Evolutionary conservation across 2,797 vertebrate genomes (phyloP).

Genomic region (Setipinna tenuifilis): DNA sequence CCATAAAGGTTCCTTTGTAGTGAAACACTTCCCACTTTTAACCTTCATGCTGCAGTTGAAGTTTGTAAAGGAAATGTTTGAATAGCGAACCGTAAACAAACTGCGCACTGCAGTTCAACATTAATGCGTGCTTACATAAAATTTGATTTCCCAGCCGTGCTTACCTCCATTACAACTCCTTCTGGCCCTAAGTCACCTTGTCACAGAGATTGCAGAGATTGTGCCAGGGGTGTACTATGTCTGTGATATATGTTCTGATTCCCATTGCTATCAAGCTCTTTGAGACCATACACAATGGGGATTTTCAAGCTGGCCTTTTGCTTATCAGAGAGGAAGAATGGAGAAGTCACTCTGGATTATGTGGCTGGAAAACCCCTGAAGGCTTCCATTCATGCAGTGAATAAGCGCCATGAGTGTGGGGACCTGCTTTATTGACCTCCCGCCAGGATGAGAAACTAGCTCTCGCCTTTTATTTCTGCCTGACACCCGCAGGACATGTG

Average conservation of each 20-base stretch:
- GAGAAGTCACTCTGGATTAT: constrained; percentile 56
- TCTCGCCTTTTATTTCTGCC: constrained; percentile 54
- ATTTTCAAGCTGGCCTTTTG: constrained; percentile 53
- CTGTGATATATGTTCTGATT: constrained; percentile 28
- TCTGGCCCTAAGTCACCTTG: constrained; percentile 25
- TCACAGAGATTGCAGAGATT: constrained; percentile 36
- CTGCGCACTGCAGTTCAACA: not conserved
- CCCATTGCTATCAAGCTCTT: constrained; percentile 47
- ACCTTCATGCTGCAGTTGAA: not conserved
- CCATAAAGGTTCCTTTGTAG: too few relatives aligned
- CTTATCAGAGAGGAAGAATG: constrained; percentile 57
- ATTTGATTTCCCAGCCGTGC: not conserved
- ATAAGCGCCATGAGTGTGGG: constrained; percentile 63
- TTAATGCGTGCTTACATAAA: not conserved
- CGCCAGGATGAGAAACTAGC: constrained; percentile 57
- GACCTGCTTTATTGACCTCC: constrained; percentile 63
- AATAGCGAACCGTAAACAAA: not conserved
- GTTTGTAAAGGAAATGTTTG: not conserved
- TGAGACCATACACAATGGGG: constrained; percentile 49
- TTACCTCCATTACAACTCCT: constrained; percentile 34
- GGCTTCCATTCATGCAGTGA: constrained; percentile 53
- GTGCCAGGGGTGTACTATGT: constrained; percentile 31
- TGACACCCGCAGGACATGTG: constrained; percentile 50
- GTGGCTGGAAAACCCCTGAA: constrained; percentile 48
- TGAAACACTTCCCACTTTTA: not conserved